Conservation (phyloP, 2,888 invertebrate species). For the Mythimna impura region DNA sequence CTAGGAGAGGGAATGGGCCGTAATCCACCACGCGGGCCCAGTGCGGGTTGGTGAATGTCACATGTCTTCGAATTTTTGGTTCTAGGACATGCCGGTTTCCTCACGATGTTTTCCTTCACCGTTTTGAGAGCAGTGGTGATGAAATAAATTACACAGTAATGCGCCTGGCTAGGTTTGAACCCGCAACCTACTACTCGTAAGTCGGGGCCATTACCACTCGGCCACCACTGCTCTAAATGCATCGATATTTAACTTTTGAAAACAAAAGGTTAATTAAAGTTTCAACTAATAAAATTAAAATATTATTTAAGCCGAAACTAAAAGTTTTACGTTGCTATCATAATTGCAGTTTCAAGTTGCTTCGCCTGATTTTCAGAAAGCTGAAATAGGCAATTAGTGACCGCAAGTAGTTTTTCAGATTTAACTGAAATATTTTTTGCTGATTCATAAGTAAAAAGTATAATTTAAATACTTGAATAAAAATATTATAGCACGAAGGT, state of each 20-base stretch:
- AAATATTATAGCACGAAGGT: background rate
- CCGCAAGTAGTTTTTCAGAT: constrained; percentile 59
- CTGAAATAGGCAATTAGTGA: constrained; percentile 76
- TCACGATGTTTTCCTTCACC: too few relatives aligned
- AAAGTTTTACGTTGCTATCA: constrained; percentile 68
- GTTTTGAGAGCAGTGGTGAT: too few relatives aligned
- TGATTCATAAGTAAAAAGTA: constrained; percentile 21
- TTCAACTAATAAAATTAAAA: background rate
- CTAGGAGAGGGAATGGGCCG: too few relatives aligned
- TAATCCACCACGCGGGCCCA: too few relatives aligned
- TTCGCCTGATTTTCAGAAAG: constrained; percentile 68
- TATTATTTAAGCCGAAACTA: constrained; percentile 46
- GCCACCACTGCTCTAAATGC: too few relatives aligned
- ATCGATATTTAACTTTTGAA: constrained; percentile 1
- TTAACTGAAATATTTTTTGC: constrained; percentile 40
- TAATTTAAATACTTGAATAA: constrained; percentile 16
- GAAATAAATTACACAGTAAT: too few relatives aligned
- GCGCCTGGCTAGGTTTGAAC: too few relatives aligned
- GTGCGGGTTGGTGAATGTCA: too few relatives aligned
- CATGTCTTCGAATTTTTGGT: too few relatives aligned
- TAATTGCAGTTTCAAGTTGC: constrained; percentile 71
- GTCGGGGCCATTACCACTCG: too few relatives aligned
- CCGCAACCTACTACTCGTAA: too few relatives aligned
- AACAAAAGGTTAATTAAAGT: background rate
- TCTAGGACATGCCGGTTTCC: too few relatives aligned